phyloP scores from a whole-genome alignment of 2,888 invertebrate species.

The Ophion ventricosus region DNA sequence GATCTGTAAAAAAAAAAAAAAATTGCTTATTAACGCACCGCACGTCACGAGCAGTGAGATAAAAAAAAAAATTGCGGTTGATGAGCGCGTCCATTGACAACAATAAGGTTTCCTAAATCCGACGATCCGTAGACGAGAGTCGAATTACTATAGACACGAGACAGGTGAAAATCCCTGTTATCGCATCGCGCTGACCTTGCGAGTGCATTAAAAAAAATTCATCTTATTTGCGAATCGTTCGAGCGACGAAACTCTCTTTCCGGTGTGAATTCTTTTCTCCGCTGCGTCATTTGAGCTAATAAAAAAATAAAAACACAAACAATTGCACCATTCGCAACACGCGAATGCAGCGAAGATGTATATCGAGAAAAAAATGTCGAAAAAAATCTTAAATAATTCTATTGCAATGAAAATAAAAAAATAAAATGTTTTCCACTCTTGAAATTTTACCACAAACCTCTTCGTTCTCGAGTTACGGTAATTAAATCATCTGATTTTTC shows the following conservation, averaged over 20 bases:
- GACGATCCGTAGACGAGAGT: conserved; percentile 55
- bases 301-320: no score
- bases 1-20: not conserved
- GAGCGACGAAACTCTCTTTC: not conserved
- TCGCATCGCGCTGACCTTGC: conserved; percentile 30
- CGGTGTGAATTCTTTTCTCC: not conserved
- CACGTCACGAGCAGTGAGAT: not conserved
- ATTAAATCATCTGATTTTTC: no score
- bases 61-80: not conserved
- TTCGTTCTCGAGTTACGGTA: no score
- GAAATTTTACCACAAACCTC: no score
- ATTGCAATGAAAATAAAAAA: no score
- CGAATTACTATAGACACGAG: conserved; percentile 34
- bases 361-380: no score
- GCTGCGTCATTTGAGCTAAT: no score
- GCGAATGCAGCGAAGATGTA: not conserved
- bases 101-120: conserved; percentile 74
- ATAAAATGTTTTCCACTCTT: no score
- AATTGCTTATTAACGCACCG: not conserved
- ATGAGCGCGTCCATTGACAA: conserved; percentile 59
- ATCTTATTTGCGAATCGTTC: not conserved
- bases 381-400: no score
- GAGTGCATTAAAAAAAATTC: not conserved
- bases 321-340: not conserved
- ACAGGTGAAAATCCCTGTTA: conserved; percentile 4